Percentiles rank a stretch among this genome's conserved stretches.
Evolutionary conservation across 2,888 invertebrate species (phyloP).

Genomic region (Microctonus hyperodae): DNA sequence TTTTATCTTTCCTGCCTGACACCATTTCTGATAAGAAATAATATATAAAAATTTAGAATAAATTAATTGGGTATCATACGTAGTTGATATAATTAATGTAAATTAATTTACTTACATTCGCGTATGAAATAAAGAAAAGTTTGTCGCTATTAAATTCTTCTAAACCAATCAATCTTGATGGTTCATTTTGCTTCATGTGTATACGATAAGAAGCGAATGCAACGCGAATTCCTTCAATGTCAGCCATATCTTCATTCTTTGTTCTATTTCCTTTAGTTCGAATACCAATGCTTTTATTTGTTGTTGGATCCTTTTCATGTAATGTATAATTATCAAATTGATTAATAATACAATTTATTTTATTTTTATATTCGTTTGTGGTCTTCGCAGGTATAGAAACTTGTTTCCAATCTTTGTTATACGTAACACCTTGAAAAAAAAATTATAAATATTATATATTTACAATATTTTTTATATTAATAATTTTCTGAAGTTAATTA

Average conservation of each 20-base stretch:
- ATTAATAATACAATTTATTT: constrained; percentile 19
- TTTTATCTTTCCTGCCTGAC: neutral
- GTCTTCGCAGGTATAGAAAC: constrained; percentile 9
- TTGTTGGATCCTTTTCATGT: constrained; percentile 1
- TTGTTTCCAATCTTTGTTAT: constrained; percentile 11
- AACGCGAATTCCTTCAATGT: constrained; percentile 16
- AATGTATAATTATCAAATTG: constrained; percentile 13
- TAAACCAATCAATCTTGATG: constrained; percentile 20
- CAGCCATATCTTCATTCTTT: constrained; percentile 21
- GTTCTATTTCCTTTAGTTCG: constrained; percentile 4
- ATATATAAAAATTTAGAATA: neutral
- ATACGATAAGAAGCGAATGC: constrained; percentile 21
- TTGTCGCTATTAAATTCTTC: constrained; percentile 25
- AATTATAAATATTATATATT: no score
- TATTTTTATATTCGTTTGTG: constrained; percentile 4
- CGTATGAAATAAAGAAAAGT: constrained; percentile 29
- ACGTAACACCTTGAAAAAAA: constrained; percentile 16
- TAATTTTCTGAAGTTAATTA: neutral
- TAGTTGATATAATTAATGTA: neutral
- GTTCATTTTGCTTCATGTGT: neutral
- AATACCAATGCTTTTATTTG: neutral
- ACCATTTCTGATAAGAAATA: constrained; percentile 13
- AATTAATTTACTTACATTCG: constrained; percentile 15
- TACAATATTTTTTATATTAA: no score
- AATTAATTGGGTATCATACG: neutral